phyloP scores from a whole-genome alignment of 2,888 invertebrate genomes.

The Isoperla grammatica region DNA sequence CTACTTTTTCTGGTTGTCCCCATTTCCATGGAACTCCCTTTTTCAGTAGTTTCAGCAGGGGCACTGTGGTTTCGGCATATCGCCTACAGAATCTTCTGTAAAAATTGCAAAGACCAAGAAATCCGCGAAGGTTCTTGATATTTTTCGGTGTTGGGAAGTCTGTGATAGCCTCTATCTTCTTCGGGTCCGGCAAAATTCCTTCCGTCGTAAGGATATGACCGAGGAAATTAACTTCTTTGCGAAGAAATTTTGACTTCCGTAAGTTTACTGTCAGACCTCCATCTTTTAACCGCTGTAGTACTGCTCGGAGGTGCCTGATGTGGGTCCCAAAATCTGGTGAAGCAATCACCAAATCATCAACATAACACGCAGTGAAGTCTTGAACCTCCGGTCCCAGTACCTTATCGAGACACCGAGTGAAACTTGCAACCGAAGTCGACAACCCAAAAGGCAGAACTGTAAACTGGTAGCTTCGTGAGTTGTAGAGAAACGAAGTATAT shows the following conservation, averaged over 20 bases:
- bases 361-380: constrained; percentile 28
- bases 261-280: constrained; percentile 34
- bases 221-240: not conserved
- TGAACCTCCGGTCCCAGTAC: constrained; percentile 34
- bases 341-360: constrained; percentile 37
- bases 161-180: not conserved
- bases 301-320: constrained; percentile 29
- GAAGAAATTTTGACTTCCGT: constrained; percentile 33
- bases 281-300: constrained; percentile 31
- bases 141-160: not conserved
- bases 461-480: constrained; percentile 34
- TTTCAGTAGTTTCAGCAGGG: no score
- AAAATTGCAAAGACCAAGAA: not conserved
- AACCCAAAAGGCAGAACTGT: constrained; percentile 36
- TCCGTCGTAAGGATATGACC: not conserved
- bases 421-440: constrained; percentile 34
- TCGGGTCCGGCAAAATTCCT: not conserved
- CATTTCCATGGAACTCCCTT: no score
- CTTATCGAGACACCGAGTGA: constrained; percentile 32
- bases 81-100: not conserved
- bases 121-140: not conserved
- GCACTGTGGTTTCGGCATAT: no score
- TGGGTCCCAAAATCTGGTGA: constrained; percentile 33
- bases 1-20: no score
- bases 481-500: constrained; percentile 34